Evolutionary conservation across 2,797 vertebrate genomes (phyloP).

Genomic region (Rousettus madagascariensis): DNA sequence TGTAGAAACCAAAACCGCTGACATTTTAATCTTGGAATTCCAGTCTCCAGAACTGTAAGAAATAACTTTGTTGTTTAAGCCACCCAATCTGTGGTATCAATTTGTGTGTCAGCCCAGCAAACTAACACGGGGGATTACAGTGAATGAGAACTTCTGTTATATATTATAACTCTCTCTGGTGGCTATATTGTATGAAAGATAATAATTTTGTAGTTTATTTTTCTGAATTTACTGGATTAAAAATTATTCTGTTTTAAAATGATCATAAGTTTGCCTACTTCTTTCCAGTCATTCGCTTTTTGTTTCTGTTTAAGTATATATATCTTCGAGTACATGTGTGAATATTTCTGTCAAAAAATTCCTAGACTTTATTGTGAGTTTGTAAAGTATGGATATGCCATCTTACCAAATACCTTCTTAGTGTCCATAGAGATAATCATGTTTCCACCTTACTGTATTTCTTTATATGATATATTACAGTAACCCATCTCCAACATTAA

Average conservation of each 20-base stretch:
- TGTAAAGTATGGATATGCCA: not conserved
- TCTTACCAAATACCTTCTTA: not conserved
- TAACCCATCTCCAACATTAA: not conserved
- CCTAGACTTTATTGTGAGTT: not conserved
- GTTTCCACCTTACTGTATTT: not conserved
- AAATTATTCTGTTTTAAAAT: not conserved
- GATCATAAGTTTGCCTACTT: not conserved
- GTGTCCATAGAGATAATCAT: not conserved
- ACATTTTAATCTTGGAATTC: not conserved
- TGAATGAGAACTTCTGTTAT: not conserved
- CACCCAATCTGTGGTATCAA: not conserved
- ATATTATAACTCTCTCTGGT: not conserved
- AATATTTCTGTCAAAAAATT: slow-evolving; percentile 35
- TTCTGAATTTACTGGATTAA: slow-evolving; percentile 16
- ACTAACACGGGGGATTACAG: not conserved
- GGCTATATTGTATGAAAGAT: slow-evolving; percentile 2
- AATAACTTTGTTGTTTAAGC: not conserved
- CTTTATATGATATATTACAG: not conserved
- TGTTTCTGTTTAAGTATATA: not conserved
- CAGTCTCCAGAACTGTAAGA: not conserved
- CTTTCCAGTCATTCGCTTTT: not conserved
- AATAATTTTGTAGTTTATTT: slow-evolving; percentile 1
- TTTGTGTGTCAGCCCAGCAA: not conserved
- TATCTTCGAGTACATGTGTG: not conserved
- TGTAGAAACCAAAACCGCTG: not conserved